A percentile compares a stretch with the other conserved stretches of the same genome.
These are phyloP conservation scores for Romanogobio albipinnatus DNA, from an alignment of 2,113 vertebrate species.

Conservation along the genomic window DNA sequence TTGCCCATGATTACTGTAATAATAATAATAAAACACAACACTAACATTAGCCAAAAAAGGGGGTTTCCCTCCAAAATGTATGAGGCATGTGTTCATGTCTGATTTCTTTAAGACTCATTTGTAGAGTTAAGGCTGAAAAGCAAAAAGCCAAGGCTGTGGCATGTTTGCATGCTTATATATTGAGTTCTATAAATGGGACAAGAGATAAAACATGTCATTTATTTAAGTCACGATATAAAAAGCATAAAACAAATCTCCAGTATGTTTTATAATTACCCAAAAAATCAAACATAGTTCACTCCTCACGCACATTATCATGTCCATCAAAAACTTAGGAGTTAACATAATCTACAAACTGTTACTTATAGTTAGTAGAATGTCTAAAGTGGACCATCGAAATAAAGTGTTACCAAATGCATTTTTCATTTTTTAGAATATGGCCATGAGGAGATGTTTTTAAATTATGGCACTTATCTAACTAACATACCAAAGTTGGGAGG, in stretches of 20 bases:
- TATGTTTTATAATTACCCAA: no score
- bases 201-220: background rate
- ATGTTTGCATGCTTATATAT: background rate
- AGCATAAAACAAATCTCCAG: no score
- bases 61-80: background rate
- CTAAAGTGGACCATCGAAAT: no score
- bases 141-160: background rate
- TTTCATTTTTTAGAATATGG: background rate
- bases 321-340: no score
- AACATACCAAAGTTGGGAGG: slow-evolving; percentile 18
- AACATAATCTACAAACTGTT: no score
- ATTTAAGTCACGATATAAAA: no score
- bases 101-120: slow-evolving; percentile 10
- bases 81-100: slow-evolving; percentile 7
- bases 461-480: slow-evolving; percentile 29
- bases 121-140: background rate
- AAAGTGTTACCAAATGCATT: no score
- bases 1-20: slow-evolving; percentile 21
- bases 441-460: background rate
- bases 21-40: slow-evolving; percentile 24
- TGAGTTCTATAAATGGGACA: background rate
- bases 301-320: no score
- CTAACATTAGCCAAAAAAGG: slow-evolving; percentile 4
- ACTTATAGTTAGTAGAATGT: no score
- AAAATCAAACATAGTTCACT: no score